Percentiles rank a stretch among this genome's conserved stretches.
phyloP scores from a whole-genome alignment of 2,797 vertebrate genomes.

The Ptychobarbus kaznakovi region DNA sequence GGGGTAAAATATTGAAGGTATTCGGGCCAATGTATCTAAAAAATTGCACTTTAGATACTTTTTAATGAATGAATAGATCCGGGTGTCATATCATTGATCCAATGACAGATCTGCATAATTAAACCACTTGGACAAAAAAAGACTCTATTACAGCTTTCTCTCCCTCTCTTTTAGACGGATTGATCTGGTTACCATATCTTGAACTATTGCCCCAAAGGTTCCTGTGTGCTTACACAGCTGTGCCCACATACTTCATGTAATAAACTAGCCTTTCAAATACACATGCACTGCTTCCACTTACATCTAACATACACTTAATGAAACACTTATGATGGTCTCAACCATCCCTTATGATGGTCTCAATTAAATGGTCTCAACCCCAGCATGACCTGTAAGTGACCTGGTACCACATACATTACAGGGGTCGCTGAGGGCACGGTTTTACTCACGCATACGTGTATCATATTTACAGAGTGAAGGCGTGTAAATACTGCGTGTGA shows the following conservation, averaged over 20 bases:
- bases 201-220: constrained; percentile 75
- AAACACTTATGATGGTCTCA: constrained; percentile 4
- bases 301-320: constrained; percentile 21
- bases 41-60: background rate
- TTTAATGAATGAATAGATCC: background rate
- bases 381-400: constrained; percentile 31
- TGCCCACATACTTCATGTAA: constrained; percentile 61
- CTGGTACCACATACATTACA: constrained; percentile 5
- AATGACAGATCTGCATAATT: background rate
- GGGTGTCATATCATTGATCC: background rate
- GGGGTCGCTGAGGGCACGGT: background rate
- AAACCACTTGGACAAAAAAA: background rate
- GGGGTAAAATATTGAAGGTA: background rate
- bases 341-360: too few species aligned
- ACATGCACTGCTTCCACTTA: constrained; percentile 14
- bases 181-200: constrained; percentile 74
- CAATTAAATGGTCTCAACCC: background rate
- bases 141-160: constrained; percentile 62
- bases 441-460: constrained; percentile 1
- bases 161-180: constrained; percentile 69
- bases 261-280: constrained; percentile 39
- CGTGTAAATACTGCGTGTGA: constrained; percentile 40
- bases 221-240: constrained; percentile 73
- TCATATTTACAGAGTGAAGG: constrained; percentile 46
- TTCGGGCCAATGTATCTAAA: background rate